Base-by-base conservation (phyloP, 2,888 invertebrate species). In the Hemaris fuciformis region DNA sequence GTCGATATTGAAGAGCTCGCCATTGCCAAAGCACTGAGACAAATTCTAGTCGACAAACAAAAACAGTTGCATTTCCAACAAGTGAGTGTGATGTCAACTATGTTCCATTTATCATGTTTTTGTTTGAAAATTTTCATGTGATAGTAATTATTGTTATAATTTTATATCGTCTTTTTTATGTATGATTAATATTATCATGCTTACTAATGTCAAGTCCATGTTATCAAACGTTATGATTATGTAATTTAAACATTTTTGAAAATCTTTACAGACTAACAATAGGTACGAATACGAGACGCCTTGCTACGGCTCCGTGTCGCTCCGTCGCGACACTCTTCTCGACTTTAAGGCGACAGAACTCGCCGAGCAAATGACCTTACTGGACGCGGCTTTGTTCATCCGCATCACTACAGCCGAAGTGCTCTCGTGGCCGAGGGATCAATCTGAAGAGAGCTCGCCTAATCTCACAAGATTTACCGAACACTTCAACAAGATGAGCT, bases 401-500 rank as follows among this genome's bases (percentile, higher is more conserved):
- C 97, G 98, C 81, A 98, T 99, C 74, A 99, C 99, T 89, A 98
- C 99, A 66, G 98, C 99, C 0, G 99, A 99, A 92, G 97, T 99
- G 67, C 92, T 99, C 69, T 95, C 98, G 73, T 99, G 99, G 99
- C 98, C 99, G 41, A 96, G 98, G 79, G 98, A 99, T 84, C 99
- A 99, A 88, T 98, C 97, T 70, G 99, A 99, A 87, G 99, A 99
- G 83, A 94, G 97, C 73, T 98, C 99, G 81, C 99, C 99, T 2
- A 99, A 99, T 89, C 94, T 99, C 63, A 99, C 98, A 34, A 94
- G 96, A 71, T 99, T 99, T 84, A 99, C 99, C 0, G 99, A 99
- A 85, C 99, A 99, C 89, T 99, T 99, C 88, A 99, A 99, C 85
- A 99, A 99, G 92, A 98, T 99, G 98, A 99, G 99, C 63, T 99